A percentile compares a stretch with the other conserved stretches of the same genome.
Conservation (phyloP, 2,113 vertebrate species). For the Ammodytes dubius region DNA sequence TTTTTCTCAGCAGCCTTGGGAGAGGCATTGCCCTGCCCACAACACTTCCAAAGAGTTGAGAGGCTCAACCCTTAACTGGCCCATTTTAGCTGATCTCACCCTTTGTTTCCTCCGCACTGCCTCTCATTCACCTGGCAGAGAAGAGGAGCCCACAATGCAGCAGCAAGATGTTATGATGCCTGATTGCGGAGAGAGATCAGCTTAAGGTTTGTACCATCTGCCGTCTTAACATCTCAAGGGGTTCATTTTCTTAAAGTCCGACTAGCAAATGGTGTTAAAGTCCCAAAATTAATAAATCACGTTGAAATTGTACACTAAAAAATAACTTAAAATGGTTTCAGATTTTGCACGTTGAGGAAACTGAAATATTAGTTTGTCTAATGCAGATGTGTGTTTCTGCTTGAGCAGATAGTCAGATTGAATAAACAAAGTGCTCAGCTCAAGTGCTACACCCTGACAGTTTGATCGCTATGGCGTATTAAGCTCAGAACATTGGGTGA, state of each 20-base stretch:
- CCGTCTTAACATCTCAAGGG: not conserved
- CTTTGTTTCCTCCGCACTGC: constrained; percentile 29
- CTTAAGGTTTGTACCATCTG: constrained; percentile 65
- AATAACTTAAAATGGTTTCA: not conserved
- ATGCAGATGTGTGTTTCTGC: constrained; percentile 80
- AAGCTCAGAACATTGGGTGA: constrained; percentile 81
- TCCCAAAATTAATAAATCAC: constrained; percentile 26
- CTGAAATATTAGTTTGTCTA: no score
- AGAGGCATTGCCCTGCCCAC: no score
- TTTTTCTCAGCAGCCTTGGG: no score
- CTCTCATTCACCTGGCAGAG: constrained; percentile 40
- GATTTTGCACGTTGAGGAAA: no score
- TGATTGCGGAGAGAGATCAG: constrained; percentile 40
- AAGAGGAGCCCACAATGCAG: constrained; percentile 66
- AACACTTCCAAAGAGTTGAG: no score
- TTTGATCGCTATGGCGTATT: constrained; percentile 79
- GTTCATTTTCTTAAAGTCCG: constrained; percentile 13
- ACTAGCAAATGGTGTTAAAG: constrained; percentile 11
- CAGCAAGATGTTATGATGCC: constrained; percentile 65
- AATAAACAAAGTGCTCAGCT: constrained; percentile 82
- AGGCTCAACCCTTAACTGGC: no score
- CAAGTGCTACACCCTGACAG: constrained; percentile 74
- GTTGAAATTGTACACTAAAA: not conserved
- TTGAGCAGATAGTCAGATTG: constrained; percentile 82
- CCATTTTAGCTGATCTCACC: constrained; percentile 18